Evolutionary conservation across 2,888 invertebrate genomes (phyloP), one percentile per base, ranked within the genome.

Genomic region (Myopa testacea): DNA sequence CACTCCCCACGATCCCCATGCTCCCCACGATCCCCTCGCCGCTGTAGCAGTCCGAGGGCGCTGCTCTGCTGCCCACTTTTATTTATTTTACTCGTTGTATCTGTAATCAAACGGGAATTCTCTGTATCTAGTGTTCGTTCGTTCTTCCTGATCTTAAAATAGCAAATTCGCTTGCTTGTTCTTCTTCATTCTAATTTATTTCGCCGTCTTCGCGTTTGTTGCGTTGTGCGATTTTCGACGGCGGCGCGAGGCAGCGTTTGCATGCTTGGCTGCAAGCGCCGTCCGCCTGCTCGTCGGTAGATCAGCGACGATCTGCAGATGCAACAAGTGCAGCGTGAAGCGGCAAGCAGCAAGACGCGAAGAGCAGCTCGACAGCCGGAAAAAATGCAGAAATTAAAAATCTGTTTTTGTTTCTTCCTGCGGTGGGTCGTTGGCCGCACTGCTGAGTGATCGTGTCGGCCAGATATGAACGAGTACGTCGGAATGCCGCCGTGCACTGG

Each of bases 381-480:
- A 68, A 40, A 58, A 67, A n/a, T 40, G 72, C 77, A 71, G 52
- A 6, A 62, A 16, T 62, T 62, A 45, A 69, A 76, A 45, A 69
- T 8, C 45, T 19, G 62, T 62, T 67, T 75, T 58, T 19, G 16
- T 52, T 75, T 74, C 14, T 65, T 72, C 37, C 63, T 65, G 75
- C 77, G 68, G 58, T 80, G 80, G 80, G 81, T 81, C 80, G 76
- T 79, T 81, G 79, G 76, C 80, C 80, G 80, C 70, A 72, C 67
- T 79, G 78, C 55, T 10, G 38, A 45, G 69, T 60, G 68, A 75
- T 68, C 75, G 68, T 75, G 75, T 58, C 58, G 69, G 68, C 69
- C 40, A 40, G 75, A 68, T 68, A 73, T 14, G 45, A 26, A 26
- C 50, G 8, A 50, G 16, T 55, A n/a, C n/a, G 26, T 14, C 4